phyloP scores from a whole-genome alignment of 2,797 vertebrate species.

The Sphenopsis melanotis region DNA sequence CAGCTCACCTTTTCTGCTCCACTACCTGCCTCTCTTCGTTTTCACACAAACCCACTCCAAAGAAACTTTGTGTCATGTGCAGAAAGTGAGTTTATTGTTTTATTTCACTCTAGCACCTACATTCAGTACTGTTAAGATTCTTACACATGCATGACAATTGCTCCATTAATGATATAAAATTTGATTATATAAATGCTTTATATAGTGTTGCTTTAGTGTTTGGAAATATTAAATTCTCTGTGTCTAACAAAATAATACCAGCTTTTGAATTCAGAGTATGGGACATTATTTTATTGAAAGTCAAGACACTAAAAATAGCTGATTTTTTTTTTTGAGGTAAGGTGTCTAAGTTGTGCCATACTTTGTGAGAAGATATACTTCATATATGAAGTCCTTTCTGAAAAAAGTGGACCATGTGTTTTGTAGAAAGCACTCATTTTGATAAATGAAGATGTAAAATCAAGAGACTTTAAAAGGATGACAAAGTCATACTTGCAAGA shows the following conservation, averaged over 20 bases:
- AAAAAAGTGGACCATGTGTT: not conserved
- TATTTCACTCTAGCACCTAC: not conserved
- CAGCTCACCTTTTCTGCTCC: conserved; percentile 96
- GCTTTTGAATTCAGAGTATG: not conserved
- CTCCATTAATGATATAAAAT: not conserved
- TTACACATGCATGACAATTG: not conserved
- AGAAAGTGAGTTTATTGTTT: conserved; percentile 84
- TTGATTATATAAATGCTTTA: not conserved
- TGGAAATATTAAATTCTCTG: not conserved
- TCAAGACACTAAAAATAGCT: not conserved
- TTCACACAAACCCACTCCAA: conserved; percentile 96
- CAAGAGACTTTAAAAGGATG: not conserved
- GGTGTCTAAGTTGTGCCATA: not conserved
- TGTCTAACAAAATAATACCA: not conserved
- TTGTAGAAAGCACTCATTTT: not conserved
- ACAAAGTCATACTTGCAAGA: not conserved
- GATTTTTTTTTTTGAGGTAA: not conserved
- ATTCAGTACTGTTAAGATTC: not conserved
- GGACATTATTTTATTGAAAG: not conserved
- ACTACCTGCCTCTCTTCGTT: conserved; percentile 97
- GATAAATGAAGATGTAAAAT: not conserved
- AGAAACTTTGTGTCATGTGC: conserved; percentile 99
- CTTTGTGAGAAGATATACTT: not conserved
- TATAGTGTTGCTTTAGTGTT: not conserved
- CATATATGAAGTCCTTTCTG: not conserved